A percentile compares a stretch with the other conserved stretches of the same genome.
Evolutionary conservation across 2,888 invertebrate genomes (phyloP).

Genomic region (Sinhomidia bicolor): DNA sequence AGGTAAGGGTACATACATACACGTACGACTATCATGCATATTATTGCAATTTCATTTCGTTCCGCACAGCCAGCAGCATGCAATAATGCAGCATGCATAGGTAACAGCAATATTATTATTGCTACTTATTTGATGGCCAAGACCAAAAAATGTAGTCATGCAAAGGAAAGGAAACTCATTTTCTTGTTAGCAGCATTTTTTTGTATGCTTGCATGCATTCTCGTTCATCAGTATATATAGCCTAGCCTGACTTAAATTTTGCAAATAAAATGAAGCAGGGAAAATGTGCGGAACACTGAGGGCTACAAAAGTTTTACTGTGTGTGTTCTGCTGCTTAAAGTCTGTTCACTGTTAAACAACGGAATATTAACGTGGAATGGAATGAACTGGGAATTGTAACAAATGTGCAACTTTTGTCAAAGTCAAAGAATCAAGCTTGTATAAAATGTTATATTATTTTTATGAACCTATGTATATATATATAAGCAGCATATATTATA

Average conservation of each 20-base stretch:
- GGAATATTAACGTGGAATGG: background rate
- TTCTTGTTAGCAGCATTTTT: background rate
- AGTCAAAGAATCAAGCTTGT: background rate
- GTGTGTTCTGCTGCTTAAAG: background rate
- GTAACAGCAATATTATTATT: background rate
- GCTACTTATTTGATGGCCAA: slow-evolving; percentile 2
- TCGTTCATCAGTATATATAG: no score
- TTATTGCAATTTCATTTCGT: background rate
- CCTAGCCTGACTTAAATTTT: background rate
- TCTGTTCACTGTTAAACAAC: background rate
- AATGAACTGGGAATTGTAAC: background rate
- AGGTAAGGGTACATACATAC: background rate
- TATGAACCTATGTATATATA: background rate
- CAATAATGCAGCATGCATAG: slow-evolving; percentile 6
- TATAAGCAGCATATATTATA: background rate
- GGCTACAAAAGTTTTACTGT: background rate
- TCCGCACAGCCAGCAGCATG: background rate
- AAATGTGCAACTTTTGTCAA: slow-evolving; percentile 47
- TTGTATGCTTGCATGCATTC: background rate
- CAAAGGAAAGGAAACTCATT: slow-evolving; percentile 31
- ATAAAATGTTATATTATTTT: no score
- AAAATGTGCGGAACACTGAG: background rate
- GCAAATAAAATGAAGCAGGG: slow-evolving; percentile 12
- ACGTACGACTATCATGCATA: background rate
- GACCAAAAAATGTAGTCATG: slow-evolving; percentile 23